Conservation (phyloP, 1,140 invertebrate species). For the Babylonia areolata region DNA sequence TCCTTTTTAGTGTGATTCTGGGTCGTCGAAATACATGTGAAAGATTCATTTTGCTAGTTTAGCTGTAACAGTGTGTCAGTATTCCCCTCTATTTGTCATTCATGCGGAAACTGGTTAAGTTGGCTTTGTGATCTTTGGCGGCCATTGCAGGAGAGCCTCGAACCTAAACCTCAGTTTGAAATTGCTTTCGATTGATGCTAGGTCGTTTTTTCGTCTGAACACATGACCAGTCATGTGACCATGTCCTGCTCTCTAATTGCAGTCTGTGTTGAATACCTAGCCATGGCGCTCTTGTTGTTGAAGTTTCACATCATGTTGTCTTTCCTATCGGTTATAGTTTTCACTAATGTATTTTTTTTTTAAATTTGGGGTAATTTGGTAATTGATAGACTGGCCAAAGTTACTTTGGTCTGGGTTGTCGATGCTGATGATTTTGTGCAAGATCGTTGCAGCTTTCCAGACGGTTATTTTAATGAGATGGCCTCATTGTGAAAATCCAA, state of each 20-base stretch:
- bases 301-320: no score
- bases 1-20: not conserved
- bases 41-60: no score
- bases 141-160: constrained; percentile 20
- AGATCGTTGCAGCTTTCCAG: no score
- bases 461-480: not conserved
- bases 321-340: no score
- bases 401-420: no score
- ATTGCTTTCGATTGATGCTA: not conserved
- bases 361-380: not conserved
- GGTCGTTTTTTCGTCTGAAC: constrained; percentile 22
- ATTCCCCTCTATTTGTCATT: no score
- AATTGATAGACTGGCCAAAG: not conserved
- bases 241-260: not conserved
- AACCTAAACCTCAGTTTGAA: not conserved
- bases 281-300: no score
- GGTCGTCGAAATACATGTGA: not conserved
- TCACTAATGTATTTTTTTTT: no score
- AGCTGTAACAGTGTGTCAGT: no score
- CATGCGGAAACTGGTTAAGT: not conserved
- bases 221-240: constrained; percentile 39
- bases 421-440: no score
- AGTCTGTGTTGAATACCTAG: not conserved
- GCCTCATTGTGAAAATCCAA: constrained; percentile 1
- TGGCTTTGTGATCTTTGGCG: not conserved